phyloP scores from a whole-genome alignment of 1,140 invertebrate species.

The Macrotrachela quadricornifera region DNA sequence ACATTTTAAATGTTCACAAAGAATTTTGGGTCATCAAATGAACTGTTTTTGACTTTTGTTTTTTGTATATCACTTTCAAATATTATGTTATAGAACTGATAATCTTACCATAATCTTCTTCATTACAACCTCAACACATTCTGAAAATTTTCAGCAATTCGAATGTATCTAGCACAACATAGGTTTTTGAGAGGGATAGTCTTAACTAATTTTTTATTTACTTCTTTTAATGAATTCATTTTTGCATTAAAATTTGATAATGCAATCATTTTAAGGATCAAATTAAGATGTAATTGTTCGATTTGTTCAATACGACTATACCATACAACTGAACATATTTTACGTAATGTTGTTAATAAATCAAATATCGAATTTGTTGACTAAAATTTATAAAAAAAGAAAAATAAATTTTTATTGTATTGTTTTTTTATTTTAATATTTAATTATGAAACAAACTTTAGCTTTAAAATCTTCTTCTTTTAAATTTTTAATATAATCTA shows the following conservation, averaged over 20 bases:
- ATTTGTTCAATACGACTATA: constrained; percentile 27
- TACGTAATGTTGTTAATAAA: constrained; percentile 31
- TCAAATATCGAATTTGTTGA: constrained; percentile 33
- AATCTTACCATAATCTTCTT: too few relatives aligned
- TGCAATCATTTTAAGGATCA: constrained; percentile 35
- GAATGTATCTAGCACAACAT: too few relatives aligned
- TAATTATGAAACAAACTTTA: constrained; percentile 20
- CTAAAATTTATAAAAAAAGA: constrained; percentile 18
- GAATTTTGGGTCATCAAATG: too few relatives aligned
- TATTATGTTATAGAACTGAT: too few relatives aligned
- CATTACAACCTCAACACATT: too few relatives aligned
- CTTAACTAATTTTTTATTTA: constrained; percentile 10
- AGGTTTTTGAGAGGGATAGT: background rate
- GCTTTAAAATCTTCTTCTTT: constrained; percentile 33
- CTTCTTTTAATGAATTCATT: constrained; percentile 38
- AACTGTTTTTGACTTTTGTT: too few relatives aligned
- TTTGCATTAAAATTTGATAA: constrained; percentile 36
- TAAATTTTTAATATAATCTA: constrained; percentile 26
- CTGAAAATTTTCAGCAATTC: too few relatives aligned
- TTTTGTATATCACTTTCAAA: too few relatives aligned
- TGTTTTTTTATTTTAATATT: background rate
- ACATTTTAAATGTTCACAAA: too few relatives aligned
- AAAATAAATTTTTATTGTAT: background rate
- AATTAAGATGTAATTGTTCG: constrained; percentile 30
- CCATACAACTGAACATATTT: constrained; percentile 33